phyloP scores from a whole-genome alignment of 2,113 vertebrate genomes.

The Passer domesticus region DNA sequence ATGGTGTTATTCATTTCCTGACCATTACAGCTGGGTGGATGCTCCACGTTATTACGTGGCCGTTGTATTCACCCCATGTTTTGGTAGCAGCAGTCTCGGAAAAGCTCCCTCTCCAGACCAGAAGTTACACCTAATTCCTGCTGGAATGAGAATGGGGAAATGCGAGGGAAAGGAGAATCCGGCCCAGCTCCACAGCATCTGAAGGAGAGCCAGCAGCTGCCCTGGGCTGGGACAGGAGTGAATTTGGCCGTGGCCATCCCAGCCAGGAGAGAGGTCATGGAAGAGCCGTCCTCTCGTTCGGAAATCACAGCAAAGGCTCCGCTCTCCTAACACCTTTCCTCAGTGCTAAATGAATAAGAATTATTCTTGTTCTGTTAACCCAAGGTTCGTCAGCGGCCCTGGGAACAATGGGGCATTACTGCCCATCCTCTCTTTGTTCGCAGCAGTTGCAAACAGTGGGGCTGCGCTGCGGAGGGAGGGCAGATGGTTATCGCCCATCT shows the following conservation, averaged over 20 bases:
- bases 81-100: not conserved
- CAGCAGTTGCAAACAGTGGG: not conserved
- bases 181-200: not conserved
- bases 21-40: slow-evolving; percentile 16
- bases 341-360: not conserved
- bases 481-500: slow-evolving; percentile 46
- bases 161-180: not conserved
- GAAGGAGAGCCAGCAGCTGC: not conserved
- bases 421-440: slow-evolving; percentile 35
- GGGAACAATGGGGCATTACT: slow-evolving; percentile 42
- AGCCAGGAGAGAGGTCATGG: not conserved
- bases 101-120: not conserved
- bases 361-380: not conserved
- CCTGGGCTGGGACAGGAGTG: not conserved
- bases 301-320: not conserved
- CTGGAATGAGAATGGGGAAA: not conserved
- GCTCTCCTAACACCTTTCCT: not conserved
- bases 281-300: not conserved
- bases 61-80: not conserved
- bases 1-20: slow-evolving; percentile 66
- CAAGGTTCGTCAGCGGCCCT: not conserved
- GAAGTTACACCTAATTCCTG: not conserved
- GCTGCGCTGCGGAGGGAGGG: slow-evolving; percentile 9
- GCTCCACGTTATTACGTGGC: not conserved
- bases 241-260: not conserved